Base-by-base conservation (phyloP, 2,113 vertebrate species). In the Vulpes ferrilata region DNA sequence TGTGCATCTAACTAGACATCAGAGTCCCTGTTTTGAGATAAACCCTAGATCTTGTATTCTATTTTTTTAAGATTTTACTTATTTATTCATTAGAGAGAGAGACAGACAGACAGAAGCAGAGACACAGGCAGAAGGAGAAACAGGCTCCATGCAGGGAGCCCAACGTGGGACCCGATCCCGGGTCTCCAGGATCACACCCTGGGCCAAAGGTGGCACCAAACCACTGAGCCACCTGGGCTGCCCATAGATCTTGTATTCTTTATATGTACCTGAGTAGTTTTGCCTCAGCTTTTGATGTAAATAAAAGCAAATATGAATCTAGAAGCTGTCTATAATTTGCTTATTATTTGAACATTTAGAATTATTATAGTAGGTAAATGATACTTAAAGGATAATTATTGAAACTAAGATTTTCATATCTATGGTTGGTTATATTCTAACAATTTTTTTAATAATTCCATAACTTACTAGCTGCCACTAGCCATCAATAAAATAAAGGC, bases 381-480 rank as follows among this genome's bases (percentile, higher is more conserved):
- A 62, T 19, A 65, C 0, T 92, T 62, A 73, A 73, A 74, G 0
- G 30, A 19, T 20, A n/a, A 91, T 87, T 69, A 85, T 22, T 23
- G 23, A 84, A 88, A 43, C 8, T 22, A 16, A 60, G 12, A 30
- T 76, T 71, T 91, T 89, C 10, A 53, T 59, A 30, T 38, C 5
- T 88, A 2, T 82, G 51, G 2, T 69, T 92, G 78, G 62, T 64
- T 88, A 76, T 10, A 83, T 82, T 88, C 27, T 62, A 88, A 80
- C 1, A 65, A 20, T n/a, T 90, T 84, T 17, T 55, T 90, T 88
- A 79, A 32, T 16, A 82, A 57, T 48, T 71, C 80, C 3, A 65
- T 9, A 51, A 7, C 2, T 90, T 74, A 62, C 48, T 95, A 13
- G 4, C 32, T 74, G 1, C 17, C 51, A 30, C 0, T 2, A 85